These are phyloP conservation scores for Bombus ignitus DNA, from an alignment of 1,140 invertebrate species.

Conservation along the genomic window DNA sequence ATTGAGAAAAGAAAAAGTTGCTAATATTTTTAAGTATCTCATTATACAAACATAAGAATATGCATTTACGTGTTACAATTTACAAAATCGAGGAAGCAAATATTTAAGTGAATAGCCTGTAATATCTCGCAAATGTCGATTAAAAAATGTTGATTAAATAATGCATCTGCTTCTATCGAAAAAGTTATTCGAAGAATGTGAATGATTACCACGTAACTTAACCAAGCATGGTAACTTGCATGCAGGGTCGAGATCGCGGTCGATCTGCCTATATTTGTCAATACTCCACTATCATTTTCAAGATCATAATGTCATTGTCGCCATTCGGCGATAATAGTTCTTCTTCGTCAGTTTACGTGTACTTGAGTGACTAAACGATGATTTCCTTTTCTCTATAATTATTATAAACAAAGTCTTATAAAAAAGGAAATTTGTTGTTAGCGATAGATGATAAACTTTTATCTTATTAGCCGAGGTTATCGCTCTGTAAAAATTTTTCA, in stretches of 20 bases:
- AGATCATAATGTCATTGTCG: conserved; percentile 12
- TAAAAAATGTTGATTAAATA: too few species aligned
- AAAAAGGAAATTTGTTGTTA: neutral
- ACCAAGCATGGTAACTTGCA: neutral
- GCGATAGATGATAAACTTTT: neutral
- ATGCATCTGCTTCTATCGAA: neutral
- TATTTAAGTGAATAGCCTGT: neutral
- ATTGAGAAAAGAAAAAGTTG: too few species aligned
- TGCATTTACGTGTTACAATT: too few species aligned
- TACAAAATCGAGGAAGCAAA: neutral
- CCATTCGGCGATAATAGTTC: neutral
- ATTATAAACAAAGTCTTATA: too few species aligned
- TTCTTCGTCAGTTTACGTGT: too few species aligned
- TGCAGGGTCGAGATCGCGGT: neutral
- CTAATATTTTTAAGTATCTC: too few species aligned
- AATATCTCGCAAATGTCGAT: neutral
- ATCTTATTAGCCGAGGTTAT: neutral
- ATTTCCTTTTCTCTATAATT: neutral
- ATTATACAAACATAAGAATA: too few species aligned
- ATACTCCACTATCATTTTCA: neutral
- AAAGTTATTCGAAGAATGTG: neutral
- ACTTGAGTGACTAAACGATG: neutral
- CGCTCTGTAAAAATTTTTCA: neutral
- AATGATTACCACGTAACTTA: neutral
- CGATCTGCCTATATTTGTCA: neutral